A percentile compares a stretch with the other conserved stretches of the same genome.
These are phyloP conservation scores for Calyptomena viridis DNA, from an alignment of 2,113 vertebrate genomes.

Conservation along the genomic window DNA sequence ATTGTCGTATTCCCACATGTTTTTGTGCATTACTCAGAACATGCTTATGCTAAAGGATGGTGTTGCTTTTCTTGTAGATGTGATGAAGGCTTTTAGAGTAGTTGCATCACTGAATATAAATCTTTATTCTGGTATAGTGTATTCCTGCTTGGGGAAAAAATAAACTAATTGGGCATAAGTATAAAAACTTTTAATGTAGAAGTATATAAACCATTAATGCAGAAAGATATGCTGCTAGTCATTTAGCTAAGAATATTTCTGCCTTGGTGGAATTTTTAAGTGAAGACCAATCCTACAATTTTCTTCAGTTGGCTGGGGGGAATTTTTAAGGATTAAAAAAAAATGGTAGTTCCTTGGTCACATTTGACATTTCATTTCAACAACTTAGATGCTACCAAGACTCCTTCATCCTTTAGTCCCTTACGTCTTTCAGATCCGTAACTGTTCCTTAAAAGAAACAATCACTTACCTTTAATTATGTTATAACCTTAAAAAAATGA, in stretches of 20 bases:
- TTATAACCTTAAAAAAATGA: not conserved
- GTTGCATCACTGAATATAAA: not conserved
- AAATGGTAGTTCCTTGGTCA: not conserved
- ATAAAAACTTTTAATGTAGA: not conserved
- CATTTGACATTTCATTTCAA: not conserved
- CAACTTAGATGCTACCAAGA: not conserved
- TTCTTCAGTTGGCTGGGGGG: rapidly evolving
- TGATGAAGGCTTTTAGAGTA: not conserved
- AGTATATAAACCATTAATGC: not conserved
- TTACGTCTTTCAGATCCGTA: not conserved
- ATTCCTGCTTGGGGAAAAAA: not conserved
- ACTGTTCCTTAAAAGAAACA: not conserved
- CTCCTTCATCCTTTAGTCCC: not conserved
- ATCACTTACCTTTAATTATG: not conserved
- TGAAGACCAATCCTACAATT: not conserved
- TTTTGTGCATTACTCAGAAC: not conserved
- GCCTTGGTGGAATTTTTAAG: not conserved
- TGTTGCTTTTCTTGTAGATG: not conserved
- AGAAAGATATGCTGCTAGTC: not conserved
- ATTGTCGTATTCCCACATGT: not conserved
- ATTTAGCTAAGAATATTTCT: not conserved
- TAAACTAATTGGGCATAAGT: not conserved
- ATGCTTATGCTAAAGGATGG: not conserved
- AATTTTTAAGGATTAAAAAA: not conserved
- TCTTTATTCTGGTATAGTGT: not conserved